phyloP scores from a whole-genome alignment of 2,888 invertebrate species.

The Cheilosia soror region DNA sequence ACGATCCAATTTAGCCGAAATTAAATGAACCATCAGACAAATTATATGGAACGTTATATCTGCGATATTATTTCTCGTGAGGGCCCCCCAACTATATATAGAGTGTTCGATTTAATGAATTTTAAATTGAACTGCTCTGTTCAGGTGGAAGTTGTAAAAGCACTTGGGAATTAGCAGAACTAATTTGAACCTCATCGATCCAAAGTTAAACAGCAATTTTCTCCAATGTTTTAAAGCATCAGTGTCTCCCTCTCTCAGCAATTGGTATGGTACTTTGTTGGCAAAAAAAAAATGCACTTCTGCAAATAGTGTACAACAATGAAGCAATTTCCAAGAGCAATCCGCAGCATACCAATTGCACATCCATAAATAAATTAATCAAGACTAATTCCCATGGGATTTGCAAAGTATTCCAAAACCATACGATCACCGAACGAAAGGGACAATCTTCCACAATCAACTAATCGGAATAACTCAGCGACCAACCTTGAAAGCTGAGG shows the following conservation, averaged over 20 bases:
- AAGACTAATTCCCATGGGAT: slow-evolving; percentile 66
- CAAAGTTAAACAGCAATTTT: slow-evolving; percentile 35
- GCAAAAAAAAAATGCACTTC: background rate
- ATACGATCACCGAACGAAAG: slow-evolving; percentile 42
- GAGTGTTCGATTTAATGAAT: slow-evolving; percentile 55
- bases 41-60: slow-evolving; percentile 69
- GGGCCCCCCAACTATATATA: slow-evolving; percentile 15
- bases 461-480: slow-evolving; percentile 66
- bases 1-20: slow-evolving; percentile 63
- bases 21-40: slow-evolving; percentile 72
- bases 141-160: slow-evolving; percentile 37
- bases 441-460: slow-evolving; percentile 47
- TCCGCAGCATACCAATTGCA: slow-evolving; percentile 40
- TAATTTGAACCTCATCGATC: slow-evolving; percentile 49
- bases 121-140: slow-evolving; percentile 56
- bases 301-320: slow-evolving; percentile 32
- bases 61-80: slow-evolving; percentile 31
- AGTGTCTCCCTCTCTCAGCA: slow-evolving; percentile 17
- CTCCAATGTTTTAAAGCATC: slow-evolving; percentile 33
- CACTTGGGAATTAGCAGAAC: slow-evolving; percentile 46
- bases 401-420: slow-evolving; percentile 54
- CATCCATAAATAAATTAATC: slow-evolving; percentile 64
- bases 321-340: slow-evolving; percentile 51
- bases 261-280: slow-evolving; percentile 15
- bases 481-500: slow-evolving; percentile 73